Conservation (phyloP, 2,888 invertebrate species). For the Psylliodes chrysocephalus region DNA sequence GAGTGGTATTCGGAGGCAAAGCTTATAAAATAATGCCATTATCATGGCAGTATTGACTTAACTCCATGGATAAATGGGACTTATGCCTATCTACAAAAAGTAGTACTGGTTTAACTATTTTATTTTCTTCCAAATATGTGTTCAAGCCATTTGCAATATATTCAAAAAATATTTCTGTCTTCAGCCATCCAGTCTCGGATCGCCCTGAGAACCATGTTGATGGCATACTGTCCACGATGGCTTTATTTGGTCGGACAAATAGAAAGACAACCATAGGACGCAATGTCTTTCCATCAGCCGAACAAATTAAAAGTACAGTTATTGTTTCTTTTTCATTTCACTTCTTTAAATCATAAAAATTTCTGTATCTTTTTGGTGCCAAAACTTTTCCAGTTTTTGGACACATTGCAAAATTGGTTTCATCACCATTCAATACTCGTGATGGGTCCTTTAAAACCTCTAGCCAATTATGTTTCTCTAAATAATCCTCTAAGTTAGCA, state of each 20-base stretch:
- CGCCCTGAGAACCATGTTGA: slow-evolving; percentile 41
- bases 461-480: slow-evolving; percentile 31
- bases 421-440: slow-evolving; percentile 45
- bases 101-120: slow-evolving; percentile 40
- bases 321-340: slow-evolving; percentile 8
- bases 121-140: slow-evolving; percentile 23
- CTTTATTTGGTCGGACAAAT: slow-evolving; percentile 1
- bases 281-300: slow-evolving; percentile 16
- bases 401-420: slow-evolving; percentile 42
- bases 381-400: slow-evolving; percentile 43
- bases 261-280: slow-evolving; percentile 5
- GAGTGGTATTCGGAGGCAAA: slow-evolving; percentile 31
- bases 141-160: slow-evolving; percentile 21
- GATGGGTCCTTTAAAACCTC: slow-evolving; percentile 24
- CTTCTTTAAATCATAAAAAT: slow-evolving; percentile 8
- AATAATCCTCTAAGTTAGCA: slow-evolving; percentile 30
- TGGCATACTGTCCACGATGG: slow-evolving; percentile 25
- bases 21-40: slow-evolving; percentile 48
- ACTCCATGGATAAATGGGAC: slow-evolving; percentile 44
- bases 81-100: slow-evolving; percentile 51
- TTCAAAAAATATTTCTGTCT: slow-evolving; percentile 25
- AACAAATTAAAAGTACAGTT: slow-evolving; percentile 12
- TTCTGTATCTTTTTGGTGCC: slow-evolving; percentile 30
- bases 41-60: slow-evolving; percentile 46
- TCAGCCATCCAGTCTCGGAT: slow-evolving; percentile 38